Base-by-base conservation (phyloP, 2,797 vertebrate species). In the Holocentrus rufus region DNA sequence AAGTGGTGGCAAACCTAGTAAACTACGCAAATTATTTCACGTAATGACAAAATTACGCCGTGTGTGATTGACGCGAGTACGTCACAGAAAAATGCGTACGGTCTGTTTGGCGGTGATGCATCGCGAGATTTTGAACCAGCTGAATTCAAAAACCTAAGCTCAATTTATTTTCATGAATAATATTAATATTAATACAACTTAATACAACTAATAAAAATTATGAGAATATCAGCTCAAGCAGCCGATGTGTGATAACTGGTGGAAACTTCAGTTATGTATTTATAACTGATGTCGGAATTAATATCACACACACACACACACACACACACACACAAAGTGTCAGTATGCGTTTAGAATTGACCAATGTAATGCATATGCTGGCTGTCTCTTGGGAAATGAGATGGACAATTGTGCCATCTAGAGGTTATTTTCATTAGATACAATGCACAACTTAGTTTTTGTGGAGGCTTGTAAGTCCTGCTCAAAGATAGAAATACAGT, bases 71-170 rank as follows among this genome's bases (percentile, higher is more conserved):
- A 69, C 69, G 75, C n/a, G 18, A 50, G 39, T 27, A 36, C 54
- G 42, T 63, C 77, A 61, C 57, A 3, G 72, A 25, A 76, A 72
- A 81, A 36, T 71, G 59, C 82, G 77, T 76, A 78, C 54, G 14
- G 7, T 31, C 2, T 44, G 15, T 8, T 74, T 83, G 3, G 1
- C 34, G 7, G 27, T 1, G 14, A 76, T 8, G 0, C 66, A 77
- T 87, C 90, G 87, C 85, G 85, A 90, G 83, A 89, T 54, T 84
- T 73, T 7, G 34, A 59, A 81, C 58, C 54, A 30, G 49, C 30
- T 56, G 53, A 60, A 69, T 52, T 36, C 34, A 36, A 36, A 7
- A 4, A 36, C 34, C 34, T 36, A 36, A 36, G 9, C 34, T 36
- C 25, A 2, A 27, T 4, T 27, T 27, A 27, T 4, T 27, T n/a